Evolutionary conservation across 2,797 vertebrate genomes (phyloP).

Genomic region (Eupleurogrammus muticus): DNA sequence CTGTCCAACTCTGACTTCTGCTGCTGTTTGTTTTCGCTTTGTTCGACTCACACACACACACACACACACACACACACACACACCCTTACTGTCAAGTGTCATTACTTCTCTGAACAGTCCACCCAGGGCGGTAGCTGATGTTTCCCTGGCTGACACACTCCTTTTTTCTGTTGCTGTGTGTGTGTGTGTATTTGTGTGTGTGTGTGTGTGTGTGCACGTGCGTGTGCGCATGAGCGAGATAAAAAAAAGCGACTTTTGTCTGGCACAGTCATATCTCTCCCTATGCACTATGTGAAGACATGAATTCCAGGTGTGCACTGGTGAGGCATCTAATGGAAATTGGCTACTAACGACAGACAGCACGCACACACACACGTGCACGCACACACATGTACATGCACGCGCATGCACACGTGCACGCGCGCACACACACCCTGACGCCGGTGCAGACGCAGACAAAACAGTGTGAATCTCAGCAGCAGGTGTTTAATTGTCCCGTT

Average conservation of each 20-base stretch:
- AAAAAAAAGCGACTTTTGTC: constrained; percentile 11
- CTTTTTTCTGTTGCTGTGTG: not conserved
- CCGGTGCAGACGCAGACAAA: constrained; percentile 6
- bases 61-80: too few relatives aligned
- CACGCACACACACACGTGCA: too few relatives aligned
- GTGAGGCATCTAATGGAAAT: constrained; percentile 35
- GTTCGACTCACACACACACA: constrained; percentile 2
- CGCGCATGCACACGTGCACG: not conserved
- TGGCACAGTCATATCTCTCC: not conserved
- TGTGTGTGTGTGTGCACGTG: not conserved
- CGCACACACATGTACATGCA: not conserved
- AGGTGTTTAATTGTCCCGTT: constrained; percentile 51
- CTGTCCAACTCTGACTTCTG: constrained; percentile 5
- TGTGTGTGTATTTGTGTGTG: not conserved
- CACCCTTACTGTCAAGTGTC: too few relatives aligned
- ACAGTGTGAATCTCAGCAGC: constrained; percentile 46
- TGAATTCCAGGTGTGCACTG: constrained; percentile 52
- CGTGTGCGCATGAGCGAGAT: not conserved
- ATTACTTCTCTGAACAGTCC: too few relatives aligned
- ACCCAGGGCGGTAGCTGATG: too few relatives aligned
- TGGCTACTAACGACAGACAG: constrained; percentile 41
- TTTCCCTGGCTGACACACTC: too few relatives aligned
- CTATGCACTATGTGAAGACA: constrained; percentile 14
- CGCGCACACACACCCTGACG: constrained; percentile 1
- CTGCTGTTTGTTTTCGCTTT: not conserved